Percentiles rank a stretch among this genome's conserved stretches.
These are phyloP conservation scores for Monochamus alternatus DNA, from an alignment of 2,888 invertebrate species.

Conservation along the genomic window DNA sequence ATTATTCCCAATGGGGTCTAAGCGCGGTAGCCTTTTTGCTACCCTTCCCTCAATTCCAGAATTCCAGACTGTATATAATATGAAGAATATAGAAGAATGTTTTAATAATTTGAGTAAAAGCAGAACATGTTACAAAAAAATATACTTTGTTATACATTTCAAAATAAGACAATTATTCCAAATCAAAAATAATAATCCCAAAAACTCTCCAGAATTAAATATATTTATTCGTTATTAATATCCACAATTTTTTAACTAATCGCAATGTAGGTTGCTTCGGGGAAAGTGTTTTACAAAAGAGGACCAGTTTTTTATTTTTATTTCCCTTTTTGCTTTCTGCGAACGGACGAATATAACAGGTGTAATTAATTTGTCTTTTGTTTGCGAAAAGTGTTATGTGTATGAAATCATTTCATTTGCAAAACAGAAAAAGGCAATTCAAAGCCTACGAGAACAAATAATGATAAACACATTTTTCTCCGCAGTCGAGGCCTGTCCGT, in stretches of 20 bases:
- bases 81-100: no score
- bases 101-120: no score
- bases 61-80: no score
- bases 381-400: conserved; percentile 11
- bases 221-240: neutral
- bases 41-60: no score
- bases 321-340: neutral
- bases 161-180: no score
- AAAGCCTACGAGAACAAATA: conserved; percentile 1
- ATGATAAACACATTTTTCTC: neutral
- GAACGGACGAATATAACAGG: neutral
- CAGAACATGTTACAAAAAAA: no score
- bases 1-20: no score
- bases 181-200: no score
- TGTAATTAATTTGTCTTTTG: conserved; percentile 12
- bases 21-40: no score
- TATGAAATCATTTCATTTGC: conserved; percentile 6
- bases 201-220: no score
- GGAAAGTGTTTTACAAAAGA: neutral
- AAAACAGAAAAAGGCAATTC: neutral
- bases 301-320: neutral
- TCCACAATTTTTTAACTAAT: neutral
- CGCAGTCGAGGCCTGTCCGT: neutral
- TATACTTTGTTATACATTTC: no score
- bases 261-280: neutral